Evolutionary conservation across 2,113 vertebrate genomes (phyloP).

Genomic region (Malaclemys terrapin): DNA sequence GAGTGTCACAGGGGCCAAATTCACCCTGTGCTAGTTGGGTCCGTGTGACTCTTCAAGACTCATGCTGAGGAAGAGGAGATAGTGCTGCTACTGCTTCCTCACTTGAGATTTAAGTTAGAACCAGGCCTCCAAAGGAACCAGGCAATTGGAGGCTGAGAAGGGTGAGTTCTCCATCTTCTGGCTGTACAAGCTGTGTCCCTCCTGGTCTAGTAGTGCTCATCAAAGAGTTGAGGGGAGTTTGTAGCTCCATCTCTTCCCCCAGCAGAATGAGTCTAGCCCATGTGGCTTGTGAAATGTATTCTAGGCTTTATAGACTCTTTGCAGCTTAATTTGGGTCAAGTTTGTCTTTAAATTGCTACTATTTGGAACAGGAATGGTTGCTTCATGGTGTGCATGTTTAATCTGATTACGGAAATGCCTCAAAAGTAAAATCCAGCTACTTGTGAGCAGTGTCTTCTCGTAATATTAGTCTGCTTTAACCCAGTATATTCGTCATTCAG

Average conservation of each 20-base stretch:
- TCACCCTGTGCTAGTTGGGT: background rate
- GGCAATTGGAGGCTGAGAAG: background rate
- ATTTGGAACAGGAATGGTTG: background rate
- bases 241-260: fast-evolving
- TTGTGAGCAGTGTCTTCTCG: background rate
- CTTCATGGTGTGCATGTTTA: background rate
- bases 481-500: background rate
- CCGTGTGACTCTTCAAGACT: background rate
- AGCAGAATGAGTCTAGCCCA: fast-evolving
- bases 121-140: fast-evolving
- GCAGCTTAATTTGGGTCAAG: background rate
- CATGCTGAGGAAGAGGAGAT: background rate
- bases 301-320: background rate
- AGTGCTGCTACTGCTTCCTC: background rate
- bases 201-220: background rate
- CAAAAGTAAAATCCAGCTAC: background rate
- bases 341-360: background rate
- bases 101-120: background rate
- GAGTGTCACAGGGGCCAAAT: background rate
- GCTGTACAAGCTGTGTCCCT: fast-evolving
- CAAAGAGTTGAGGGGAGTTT: background rate
- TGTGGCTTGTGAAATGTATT: background rate
- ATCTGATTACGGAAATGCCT: background rate
- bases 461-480: background rate
- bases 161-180: background rate